phyloP scores from a whole-genome alignment of 2,113 vertebrate genomes.

The Elanoides forficatus region DNA sequence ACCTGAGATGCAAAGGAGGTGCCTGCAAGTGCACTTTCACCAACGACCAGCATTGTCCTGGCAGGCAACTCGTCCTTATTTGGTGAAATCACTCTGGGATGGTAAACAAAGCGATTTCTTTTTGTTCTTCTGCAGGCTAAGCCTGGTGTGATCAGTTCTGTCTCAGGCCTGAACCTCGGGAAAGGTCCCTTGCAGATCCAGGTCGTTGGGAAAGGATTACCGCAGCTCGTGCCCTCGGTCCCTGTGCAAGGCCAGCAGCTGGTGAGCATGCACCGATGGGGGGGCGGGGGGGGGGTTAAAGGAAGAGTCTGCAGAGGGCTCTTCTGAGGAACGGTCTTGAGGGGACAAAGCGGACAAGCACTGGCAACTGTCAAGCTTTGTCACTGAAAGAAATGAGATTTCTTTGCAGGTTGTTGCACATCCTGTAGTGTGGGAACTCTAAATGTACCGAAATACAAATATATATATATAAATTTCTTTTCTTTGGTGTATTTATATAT shows the following conservation, averaged over 20 bases:
- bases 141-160: conserved; percentile 79
- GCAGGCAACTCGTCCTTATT: rapidly evolving
- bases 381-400: background rate
- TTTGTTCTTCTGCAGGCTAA: conserved; percentile 64
- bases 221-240: conserved; percentile 68
- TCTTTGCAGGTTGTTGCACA: background rate
- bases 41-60: rapidly evolving
- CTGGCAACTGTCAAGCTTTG: background rate
- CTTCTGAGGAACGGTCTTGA: too few species aligned
- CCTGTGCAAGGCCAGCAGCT: conserved; percentile 60
- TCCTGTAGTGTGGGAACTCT: background rate
- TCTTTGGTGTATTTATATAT: too few species aligned
- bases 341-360: background rate
- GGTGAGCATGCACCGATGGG: background rate
- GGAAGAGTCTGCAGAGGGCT: background rate
- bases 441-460: background rate
- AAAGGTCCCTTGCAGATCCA: conserved; percentile 76
- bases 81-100: background rate
- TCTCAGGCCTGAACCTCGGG: conserved; percentile 69
- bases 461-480: too few species aligned
- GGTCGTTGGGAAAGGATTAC: conserved; percentile 66
- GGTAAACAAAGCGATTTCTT: rapidly evolving
- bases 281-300: background rate
- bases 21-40: background rate
- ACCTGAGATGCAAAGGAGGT: background rate